phyloP scores from a whole-genome alignment of 2,888 invertebrate species.

The Tipula helvola region DNA sequence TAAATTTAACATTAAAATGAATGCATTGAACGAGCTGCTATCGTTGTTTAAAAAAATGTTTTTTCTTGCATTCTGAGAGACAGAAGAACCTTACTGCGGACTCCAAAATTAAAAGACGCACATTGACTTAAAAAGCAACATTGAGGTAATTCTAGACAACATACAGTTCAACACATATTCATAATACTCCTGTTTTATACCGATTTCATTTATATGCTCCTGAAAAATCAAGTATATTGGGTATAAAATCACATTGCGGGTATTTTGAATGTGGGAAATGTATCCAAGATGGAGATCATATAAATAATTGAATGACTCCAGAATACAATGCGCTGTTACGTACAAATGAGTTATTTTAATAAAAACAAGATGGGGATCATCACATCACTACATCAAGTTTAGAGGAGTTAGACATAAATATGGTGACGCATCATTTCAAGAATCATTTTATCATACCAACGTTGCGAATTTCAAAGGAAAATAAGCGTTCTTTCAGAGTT shows the following conservation, averaged over 20 bases:
- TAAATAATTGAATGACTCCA: conserved; percentile 13
- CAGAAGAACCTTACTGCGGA: background rate
- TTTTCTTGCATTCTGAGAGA: background rate
- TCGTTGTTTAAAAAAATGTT: background rate
- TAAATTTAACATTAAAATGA: background rate
- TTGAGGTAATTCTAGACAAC: background rate
- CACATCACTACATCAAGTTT: conserved; percentile 16
- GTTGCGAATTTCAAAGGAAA: conserved; percentile 19
- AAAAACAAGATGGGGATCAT: conserved; percentile 16
- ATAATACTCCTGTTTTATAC: background rate
- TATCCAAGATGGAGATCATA: no score
- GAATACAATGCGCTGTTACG: conserved; percentile 8
- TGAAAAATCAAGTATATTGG: conserved; percentile 12
- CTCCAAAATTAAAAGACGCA: background rate
- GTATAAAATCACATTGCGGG: conserved; percentile 14
- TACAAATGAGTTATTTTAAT: conserved; percentile 12
- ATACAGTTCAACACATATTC: background rate
- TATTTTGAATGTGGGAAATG: conserved; percentile 15
- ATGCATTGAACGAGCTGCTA: background rate
- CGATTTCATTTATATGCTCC: conserved; percentile 11
- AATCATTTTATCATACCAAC: conserved; percentile 11
- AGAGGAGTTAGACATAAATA: background rate
- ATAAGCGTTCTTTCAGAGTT: conserved; percentile 18
- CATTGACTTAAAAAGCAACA: background rate
- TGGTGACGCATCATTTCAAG: background rate